Conservation (phyloP, 1,140 invertebrate genomes). For the Papilio polyxenes region DNA sequence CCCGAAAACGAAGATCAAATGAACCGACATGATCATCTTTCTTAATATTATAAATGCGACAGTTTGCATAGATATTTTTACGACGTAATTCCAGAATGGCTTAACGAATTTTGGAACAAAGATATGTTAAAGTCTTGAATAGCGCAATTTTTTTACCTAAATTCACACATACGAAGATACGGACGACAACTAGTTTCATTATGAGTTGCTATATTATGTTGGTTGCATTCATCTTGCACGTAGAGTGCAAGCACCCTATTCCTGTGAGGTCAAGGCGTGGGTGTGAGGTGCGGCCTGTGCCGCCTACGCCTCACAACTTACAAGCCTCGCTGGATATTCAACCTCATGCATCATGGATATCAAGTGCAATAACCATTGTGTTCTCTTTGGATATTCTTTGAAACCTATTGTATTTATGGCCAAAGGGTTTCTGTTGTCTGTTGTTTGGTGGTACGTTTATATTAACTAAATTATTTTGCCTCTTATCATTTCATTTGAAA, state of each 20-base stretch:
- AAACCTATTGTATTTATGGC: constrained; percentile 21
- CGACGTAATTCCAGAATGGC: too few relatives aligned
- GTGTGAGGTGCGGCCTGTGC: constrained; percentile 56
- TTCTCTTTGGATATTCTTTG: constrained; percentile 19
- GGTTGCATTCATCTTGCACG: neutral
- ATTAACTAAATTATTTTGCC: neutral
- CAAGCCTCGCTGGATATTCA: constrained; percentile 56
- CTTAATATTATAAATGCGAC: neutral
- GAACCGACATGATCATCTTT: neutral
- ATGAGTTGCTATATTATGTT: neutral
- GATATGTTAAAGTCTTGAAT: too few relatives aligned
- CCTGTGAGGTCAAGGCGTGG: constrained; percentile 67
- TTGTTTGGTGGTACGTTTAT: neutral
- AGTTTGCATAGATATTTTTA: too few relatives aligned
- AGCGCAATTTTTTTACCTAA: too few relatives aligned
- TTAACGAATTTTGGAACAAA: too few relatives aligned
- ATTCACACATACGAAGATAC: neutral
- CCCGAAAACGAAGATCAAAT: neutral
- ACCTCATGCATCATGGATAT: constrained; percentile 45
- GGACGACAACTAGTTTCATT: neutral
- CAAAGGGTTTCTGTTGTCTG: neutral
- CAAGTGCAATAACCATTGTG: constrained; percentile 25
- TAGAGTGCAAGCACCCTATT: constrained; percentile 50
- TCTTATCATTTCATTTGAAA: neutral
- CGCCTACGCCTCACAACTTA: constrained; percentile 61